Conservation (phyloP, 30 jellyfish, hydroid and myxozoan genomes). For the Aurelia sp. region DNA sequence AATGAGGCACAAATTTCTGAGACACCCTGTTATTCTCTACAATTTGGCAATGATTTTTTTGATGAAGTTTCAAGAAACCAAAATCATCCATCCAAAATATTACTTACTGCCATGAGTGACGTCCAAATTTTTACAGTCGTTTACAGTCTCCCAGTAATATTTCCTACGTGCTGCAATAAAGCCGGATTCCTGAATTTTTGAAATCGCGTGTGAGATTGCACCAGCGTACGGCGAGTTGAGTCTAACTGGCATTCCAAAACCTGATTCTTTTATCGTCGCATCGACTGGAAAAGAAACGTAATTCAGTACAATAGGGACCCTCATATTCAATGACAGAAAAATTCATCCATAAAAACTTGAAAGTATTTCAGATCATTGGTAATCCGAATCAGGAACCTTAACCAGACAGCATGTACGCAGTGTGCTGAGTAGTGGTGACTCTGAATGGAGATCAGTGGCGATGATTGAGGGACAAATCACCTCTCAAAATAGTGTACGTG, state of each 20-base stretch:
- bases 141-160: constrained; percentile 11
- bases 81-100: neutral
- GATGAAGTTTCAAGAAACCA: neutral
- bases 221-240: constrained; percentile 16
- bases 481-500: too few relatives aligned
- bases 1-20: too few relatives aligned
- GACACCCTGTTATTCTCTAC: too few relatives aligned
- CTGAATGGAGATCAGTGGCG: too few relatives aligned
- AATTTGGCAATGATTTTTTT: too few relatives aligned
- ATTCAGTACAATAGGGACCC: too few relatives aligned
- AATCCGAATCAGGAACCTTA: too few relatives aligned
- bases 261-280: constrained; percentile 15
- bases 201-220: constrained; percentile 46
- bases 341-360: too few relatives aligned
- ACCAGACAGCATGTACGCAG: too few relatives aligned
- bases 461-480: too few relatives aligned
- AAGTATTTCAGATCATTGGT: too few relatives aligned
- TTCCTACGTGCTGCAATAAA: constrained; percentile 8
- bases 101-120: neutral
- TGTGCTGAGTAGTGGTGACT: too few relatives aligned
- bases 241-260: constrained; percentile 38
- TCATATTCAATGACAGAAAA: neutral
- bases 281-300: constrained; percentile 14
- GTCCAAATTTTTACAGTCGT: neutral
- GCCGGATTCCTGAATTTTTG: constrained; percentile 35